Evolutionary conservation across 1,140 invertebrate species (phyloP).

Genomic region (Ganaspis sp.): DNA sequence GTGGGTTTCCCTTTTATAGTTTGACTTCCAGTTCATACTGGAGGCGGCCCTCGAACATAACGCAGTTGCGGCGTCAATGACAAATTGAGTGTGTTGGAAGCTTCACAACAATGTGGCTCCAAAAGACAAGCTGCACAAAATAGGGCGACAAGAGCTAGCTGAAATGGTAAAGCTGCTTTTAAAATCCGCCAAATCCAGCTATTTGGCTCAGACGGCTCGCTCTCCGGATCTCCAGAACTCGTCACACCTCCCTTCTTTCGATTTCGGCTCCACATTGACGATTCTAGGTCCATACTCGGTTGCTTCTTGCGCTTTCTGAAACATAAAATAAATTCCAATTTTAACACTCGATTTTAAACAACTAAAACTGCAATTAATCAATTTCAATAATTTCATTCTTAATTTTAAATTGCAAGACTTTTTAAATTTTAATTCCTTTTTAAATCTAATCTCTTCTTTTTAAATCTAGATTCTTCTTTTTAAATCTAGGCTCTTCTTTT

Average conservation of each 20-base stretch:
- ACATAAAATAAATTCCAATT: constrained; percentile 41
- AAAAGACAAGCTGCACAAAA: constrained; percentile 88
- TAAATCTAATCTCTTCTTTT: too few species aligned
- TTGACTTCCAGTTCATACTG: constrained; percentile 79
- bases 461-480: too few species aligned
- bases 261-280: constrained; percentile 37
- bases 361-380: too few species aligned
- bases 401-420: too few species aligned
- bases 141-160: constrained; percentile 87
- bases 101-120: constrained; percentile 90
- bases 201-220: constrained; percentile 73
- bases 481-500: too few species aligned
- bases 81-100: constrained; percentile 87
- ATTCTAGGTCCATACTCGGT: constrained; percentile 33
- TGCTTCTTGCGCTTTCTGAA: constrained; percentile 70
- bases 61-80: constrained; percentile 89
- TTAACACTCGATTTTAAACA: constrained; percentile 9
- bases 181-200: constrained; percentile 87
- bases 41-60: constrained; percentile 90
- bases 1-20: background rate
- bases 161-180: constrained; percentile 86
- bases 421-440: too few species aligned
- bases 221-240: constrained; percentile 67
- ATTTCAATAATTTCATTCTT: too few species aligned
- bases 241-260: constrained; percentile 32